Percentiles rank a stretch among this genome's conserved stretches.
Conservation (phyloP, 2,113 vertebrate genomes). For the Bagarius yarrelli region DNA sequence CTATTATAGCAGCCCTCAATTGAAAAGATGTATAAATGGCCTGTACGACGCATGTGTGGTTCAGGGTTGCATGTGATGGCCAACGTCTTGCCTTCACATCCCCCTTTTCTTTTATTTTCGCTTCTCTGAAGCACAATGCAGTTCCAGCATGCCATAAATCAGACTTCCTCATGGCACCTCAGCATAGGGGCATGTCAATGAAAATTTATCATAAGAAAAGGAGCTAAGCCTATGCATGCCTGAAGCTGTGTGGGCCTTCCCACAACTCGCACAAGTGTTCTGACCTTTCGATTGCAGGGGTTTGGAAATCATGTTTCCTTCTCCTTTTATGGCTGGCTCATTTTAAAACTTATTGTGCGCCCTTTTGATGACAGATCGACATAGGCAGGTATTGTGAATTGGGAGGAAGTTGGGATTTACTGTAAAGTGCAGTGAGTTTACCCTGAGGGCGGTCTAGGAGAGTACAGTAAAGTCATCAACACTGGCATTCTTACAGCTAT, state of each 20-base stretch:
- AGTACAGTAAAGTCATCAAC: slow-evolving; percentile 6
- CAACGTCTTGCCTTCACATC: slow-evolving; percentile 56
- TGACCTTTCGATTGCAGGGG: slow-evolving; percentile 42
- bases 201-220: slow-evolving; percentile 72
- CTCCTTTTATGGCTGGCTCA: slow-evolving; percentile 53
- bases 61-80: slow-evolving; percentile 50
- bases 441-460: slow-evolving; percentile 12
- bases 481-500: not conserved
- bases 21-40: slow-evolving; percentile 28
- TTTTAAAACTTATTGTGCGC: slow-evolving; percentile 65
- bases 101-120: slow-evolving; percentile 66
- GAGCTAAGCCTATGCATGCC: slow-evolving; percentile 65
- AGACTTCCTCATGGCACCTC: slow-evolving; percentile 70
- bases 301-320: slow-evolving; percentile 33
- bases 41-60: slow-evolving; percentile 20
- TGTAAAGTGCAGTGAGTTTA: not conserved
- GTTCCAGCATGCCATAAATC: slow-evolving; percentile 72
- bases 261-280: slow-evolving; percentile 52
- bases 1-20: slow-evolving; percentile 25
- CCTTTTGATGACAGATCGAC: slow-evolving; percentile 51
- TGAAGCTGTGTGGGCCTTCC: slow-evolving; percentile 59
- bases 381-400: slow-evolving; percentile 45
- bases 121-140: slow-evolving; percentile 67
- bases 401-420: slow-evolving; percentile 29
- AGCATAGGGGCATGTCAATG: slow-evolving; percentile 60